phyloP scores from a whole-genome alignment of 2,797 vertebrate genomes.

The Pogoniulus pusillus region DNA sequence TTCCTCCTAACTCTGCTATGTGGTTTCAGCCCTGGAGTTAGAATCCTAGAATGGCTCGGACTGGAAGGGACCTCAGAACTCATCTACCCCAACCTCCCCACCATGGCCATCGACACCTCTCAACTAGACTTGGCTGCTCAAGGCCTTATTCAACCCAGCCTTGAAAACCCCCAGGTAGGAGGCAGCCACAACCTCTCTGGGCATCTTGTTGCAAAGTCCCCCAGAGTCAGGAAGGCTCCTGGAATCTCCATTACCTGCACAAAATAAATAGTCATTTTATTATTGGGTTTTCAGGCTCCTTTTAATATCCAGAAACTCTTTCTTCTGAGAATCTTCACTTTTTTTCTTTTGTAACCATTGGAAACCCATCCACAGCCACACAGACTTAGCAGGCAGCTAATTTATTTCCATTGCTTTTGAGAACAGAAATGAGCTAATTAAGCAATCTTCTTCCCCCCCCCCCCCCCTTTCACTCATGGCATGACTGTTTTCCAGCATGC shows the following conservation, averaged over 20 bases:
- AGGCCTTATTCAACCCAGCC: too few relatives aligned
- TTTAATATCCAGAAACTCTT: neutral
- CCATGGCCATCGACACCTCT: too few relatives aligned
- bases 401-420: slow-evolving; percentile 1
- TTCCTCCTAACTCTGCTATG: neutral
- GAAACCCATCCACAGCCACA: neutral
- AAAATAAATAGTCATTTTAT: neutral
- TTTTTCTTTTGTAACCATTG: slow-evolving; percentile 7
- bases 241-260: neutral
- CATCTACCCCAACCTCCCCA: too few relatives aligned
- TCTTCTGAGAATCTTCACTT: neutral
- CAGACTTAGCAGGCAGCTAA: neutral
- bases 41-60: too few relatives aligned
- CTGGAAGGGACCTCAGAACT: too few relatives aligned
- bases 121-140: too few relatives aligned
- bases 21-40: neutral
- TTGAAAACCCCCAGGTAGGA: too few relatives aligned
- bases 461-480: neutral
- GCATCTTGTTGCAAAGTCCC: too few relatives aligned
- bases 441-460: neutral
- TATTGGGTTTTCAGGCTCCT: too few relatives aligned
- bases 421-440: slow-evolving; percentile 26
- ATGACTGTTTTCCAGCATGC: neutral
- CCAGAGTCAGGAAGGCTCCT: neutral
- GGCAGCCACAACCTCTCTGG: too few relatives aligned